phyloP scores from a whole-genome alignment of 2,888 invertebrate genomes.

The Escarpia spicata region DNA sequence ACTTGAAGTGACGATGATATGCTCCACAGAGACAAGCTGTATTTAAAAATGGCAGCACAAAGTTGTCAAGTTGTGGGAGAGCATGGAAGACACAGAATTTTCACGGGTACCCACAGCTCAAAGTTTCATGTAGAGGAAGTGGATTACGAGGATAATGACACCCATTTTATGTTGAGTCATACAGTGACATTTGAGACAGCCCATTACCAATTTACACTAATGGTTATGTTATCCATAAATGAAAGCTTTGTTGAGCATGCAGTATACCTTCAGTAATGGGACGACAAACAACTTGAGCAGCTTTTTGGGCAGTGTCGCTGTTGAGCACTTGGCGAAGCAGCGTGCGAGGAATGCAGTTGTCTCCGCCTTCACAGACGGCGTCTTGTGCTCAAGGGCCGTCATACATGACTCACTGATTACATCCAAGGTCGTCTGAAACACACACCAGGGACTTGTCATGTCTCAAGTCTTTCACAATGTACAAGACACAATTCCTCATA shows the following conservation, averaged over 20 bases:
- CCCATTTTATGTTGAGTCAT: neutral
- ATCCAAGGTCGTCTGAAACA: conserved; percentile 74
- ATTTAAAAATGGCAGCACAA: no score
- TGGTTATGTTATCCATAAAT: neutral
- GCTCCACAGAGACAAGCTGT: no score
- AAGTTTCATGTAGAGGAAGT: neutral
- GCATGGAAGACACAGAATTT: no score
- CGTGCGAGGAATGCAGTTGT: conserved; percentile 82
- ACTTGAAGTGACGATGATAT: no score
- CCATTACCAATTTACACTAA: neutral
- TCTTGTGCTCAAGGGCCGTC: conserved; percentile 78
- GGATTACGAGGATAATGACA: neutral
- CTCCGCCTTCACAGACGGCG: conserved; percentile 66
- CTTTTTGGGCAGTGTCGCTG: conserved; percentile 85
- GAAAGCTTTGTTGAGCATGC: neutral
- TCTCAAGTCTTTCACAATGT: neutral
- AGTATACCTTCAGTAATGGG: conserved; percentile 76
- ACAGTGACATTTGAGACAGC: neutral
- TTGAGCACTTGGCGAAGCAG: conserved; percentile 83
- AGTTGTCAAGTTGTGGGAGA: no score
- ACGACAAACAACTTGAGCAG: conserved; percentile 83
- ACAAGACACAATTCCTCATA: neutral
- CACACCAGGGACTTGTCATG: neutral
- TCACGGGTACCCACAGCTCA: neutral
- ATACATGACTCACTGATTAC: conserved; percentile 78